Percentiles rank a stretch among this genome's conserved stretches.
These are phyloP conservation scores for Tribolium madens DNA, from an alignment of 1,140 invertebrate genomes.

Conservation along the genomic window DNA sequence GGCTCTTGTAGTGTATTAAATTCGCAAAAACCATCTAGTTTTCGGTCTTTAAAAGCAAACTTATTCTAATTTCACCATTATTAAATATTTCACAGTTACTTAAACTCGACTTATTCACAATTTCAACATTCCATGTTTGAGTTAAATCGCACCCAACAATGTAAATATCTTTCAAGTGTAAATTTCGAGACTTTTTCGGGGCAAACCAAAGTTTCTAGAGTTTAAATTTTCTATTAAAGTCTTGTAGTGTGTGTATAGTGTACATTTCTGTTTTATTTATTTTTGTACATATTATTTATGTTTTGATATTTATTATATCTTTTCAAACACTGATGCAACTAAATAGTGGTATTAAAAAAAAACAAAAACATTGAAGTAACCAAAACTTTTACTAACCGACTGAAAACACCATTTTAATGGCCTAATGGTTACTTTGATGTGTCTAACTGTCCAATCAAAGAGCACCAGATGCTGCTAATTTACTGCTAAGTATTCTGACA, in stretches of 20 bases:
- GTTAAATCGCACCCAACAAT: conserved; percentile 46
- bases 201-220: conserved; percentile 50
- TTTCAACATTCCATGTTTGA: conserved; percentile 47
- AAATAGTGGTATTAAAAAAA: background rate
- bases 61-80: conserved; percentile 4
- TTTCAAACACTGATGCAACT: conserved; percentile 54
- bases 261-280: conserved; percentile 52
- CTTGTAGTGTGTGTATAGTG: conserved; percentile 47
- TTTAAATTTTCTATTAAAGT: conserved; percentile 51
- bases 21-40: conserved; percentile 19
- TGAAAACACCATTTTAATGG: background rate
- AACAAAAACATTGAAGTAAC: background rate
- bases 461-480: background rate
- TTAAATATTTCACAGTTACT: conserved; percentile 36
- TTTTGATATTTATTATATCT: conserved; percentile 45
- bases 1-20: too few species aligned
- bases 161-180: conserved; percentile 47
- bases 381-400: background rate
- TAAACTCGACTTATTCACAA: conserved; percentile 33
- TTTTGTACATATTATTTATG: conserved; percentile 54
- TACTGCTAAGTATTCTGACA: background rate
- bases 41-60: conserved; percentile 4
- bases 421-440: background rate
- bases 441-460: background rate
- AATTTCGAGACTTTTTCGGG: conserved; percentile 52